Evolutionary conservation across 2,113 vertebrate genomes (phyloP).

Genomic region (Aegypius monachus): DNA sequence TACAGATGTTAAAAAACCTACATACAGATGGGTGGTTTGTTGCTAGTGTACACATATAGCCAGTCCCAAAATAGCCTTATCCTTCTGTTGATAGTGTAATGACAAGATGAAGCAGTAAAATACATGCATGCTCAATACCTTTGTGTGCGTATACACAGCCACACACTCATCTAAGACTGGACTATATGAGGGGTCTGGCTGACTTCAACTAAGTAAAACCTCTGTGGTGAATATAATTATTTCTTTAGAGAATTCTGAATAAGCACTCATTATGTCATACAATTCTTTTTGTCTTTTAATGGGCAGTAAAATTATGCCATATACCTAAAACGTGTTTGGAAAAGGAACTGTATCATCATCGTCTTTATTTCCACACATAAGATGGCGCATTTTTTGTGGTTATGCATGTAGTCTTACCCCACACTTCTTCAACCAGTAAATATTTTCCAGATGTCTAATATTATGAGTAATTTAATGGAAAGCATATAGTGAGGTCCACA

Average conservation of each 20-base stretch:
- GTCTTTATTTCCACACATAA: not conserved
- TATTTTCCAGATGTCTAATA: slow-evolving; percentile 7
- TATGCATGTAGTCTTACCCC: not conserved
- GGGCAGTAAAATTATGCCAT: not conserved
- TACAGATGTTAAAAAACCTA: not conserved
- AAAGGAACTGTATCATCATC: not conserved
- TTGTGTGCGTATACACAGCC: not conserved
- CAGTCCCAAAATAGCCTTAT: not conserved
- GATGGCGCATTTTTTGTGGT: not conserved
- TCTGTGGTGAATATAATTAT: not conserved
- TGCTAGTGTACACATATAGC: not conserved
- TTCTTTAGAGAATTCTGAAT: not conserved
- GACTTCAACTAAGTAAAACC: not conserved
- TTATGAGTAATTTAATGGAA: slow-evolving; percentile 1
- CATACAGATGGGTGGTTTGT: not conserved
- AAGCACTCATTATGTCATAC: not conserved
- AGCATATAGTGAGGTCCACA: not conserved
- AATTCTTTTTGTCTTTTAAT: not conserved
- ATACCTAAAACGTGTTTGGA: not conserved
- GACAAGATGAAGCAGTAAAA: not conserved
- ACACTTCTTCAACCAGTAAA: not conserved
- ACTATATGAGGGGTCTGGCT: not conserved
- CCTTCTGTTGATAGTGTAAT: not conserved
- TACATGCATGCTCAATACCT: not conserved
- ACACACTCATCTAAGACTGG: not conserved